Evolutionary conservation across 2,888 invertebrate species (phyloP).

Genomic region (Agrochola litura): DNA sequence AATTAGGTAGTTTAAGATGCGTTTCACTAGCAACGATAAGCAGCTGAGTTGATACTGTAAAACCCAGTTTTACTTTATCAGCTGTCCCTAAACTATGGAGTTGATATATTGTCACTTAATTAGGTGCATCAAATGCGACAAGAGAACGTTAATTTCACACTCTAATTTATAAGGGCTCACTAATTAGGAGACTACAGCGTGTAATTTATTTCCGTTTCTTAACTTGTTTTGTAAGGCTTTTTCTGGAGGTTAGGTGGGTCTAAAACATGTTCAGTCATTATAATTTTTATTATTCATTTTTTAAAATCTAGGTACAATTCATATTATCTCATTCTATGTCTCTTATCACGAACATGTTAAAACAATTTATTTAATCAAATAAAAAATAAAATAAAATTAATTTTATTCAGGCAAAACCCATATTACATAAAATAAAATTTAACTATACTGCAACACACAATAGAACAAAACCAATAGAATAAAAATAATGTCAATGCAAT

Average conservation of each 20-base stretch:
- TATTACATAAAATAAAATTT: too few relatives aligned
- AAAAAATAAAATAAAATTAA: too few relatives aligned
- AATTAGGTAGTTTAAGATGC: conserved; percentile 64
- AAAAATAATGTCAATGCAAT: too few relatives aligned
- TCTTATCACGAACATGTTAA: conserved; percentile 7
- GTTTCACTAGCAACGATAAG: conserved; percentile 50
- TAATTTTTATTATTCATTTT: neutral
- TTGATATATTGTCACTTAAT: conserved; percentile 64
- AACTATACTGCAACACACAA: too few relatives aligned
- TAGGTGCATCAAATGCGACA: conserved; percentile 59
- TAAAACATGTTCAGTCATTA: conserved; percentile 1
- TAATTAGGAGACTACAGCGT: conserved; percentile 53
- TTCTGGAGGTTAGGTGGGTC: neutral
- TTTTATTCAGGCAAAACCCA: too few relatives aligned
- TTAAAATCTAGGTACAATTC: neutral
- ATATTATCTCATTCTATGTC: neutral
- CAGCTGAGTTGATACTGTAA: conserved; percentile 62
- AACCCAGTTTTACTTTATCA: conserved; percentile 66
- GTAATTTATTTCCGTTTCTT: conserved; percentile 55
- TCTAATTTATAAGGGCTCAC: conserved; percentile 55
- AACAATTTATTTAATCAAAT: neutral
- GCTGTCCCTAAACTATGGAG: conserved; percentile 57
- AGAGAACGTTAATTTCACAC: conserved; percentile 60
- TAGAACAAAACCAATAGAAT: too few relatives aligned
- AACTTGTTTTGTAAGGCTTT: conserved; percentile 12